Evolutionary conservation across 2,888 invertebrate genomes (phyloP).

Genomic region (Osmoderma eremita): DNA sequence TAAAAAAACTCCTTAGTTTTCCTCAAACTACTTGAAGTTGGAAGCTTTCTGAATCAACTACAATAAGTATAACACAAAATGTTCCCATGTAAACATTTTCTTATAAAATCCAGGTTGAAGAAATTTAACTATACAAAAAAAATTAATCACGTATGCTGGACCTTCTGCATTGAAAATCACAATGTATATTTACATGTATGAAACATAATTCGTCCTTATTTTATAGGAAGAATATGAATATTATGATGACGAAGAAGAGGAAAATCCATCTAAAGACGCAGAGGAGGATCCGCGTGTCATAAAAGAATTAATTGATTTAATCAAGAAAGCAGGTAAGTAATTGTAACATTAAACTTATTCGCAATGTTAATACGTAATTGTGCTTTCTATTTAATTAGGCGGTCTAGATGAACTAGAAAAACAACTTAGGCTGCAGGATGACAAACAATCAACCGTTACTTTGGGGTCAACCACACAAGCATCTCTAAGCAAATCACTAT

Average conservation of each 20-base stretch:
- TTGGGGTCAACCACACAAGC: constrained; percentile 69
- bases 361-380: no score
- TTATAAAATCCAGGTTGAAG: no score
- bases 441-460: constrained; percentile 63
- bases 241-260: constrained; percentile 65
- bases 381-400: constrained; percentile 63
- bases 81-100: no score
- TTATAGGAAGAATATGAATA: constrained; percentile 66
- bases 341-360: no score
- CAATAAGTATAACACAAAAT: no score
- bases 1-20: no score
- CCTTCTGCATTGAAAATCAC: no score
- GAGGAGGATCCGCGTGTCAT: constrained; percentile 82
- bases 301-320: constrained; percentile 84
- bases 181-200: constrained; percentile 8
- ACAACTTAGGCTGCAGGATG: constrained; percentile 72
- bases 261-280: constrained; percentile 59
- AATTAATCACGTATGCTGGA: no score
- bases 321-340: constrained; percentile 82
- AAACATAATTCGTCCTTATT: constrained; percentile 31
- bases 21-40: no score
- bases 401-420: constrained; percentile 88
- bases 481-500: constrained; percentile 78
- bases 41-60: no score
- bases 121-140: no score